Percentiles rank a stretch among this genome's conserved stretches.
Evolutionary conservation across 2,888 invertebrate species (phyloP).

Genomic region (Sepioteuthis lessoniana): DNA sequence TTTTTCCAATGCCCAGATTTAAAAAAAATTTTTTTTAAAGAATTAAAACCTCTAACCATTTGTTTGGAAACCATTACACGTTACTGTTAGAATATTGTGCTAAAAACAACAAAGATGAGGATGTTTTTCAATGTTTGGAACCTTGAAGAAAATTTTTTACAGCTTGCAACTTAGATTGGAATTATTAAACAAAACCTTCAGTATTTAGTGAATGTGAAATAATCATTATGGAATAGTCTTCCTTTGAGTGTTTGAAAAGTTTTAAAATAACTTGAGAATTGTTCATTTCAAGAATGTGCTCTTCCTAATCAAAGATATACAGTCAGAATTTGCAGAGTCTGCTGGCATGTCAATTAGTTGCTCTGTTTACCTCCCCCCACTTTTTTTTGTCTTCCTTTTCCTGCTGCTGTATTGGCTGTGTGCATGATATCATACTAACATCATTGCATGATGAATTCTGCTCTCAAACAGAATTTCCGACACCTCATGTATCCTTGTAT

Average conservation of each 20-base stretch:
- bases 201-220: no score
- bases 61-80: no score
- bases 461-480: not conserved
- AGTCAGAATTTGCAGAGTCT: not conserved
- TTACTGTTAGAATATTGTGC: no score
- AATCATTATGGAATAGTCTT: not conserved
- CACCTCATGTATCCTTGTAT: not conserved
- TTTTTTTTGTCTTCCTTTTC: not conserved
- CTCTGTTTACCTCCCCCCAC: not conserved
- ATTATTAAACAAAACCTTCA: no score
- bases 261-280: not conserved
- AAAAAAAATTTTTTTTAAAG: no score
- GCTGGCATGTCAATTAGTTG: not conserved
- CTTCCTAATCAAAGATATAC: not conserved
- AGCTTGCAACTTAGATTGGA: no score
- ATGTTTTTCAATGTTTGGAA: no score
- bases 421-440: conserved; percentile 2
- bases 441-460: not conserved
- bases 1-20: no score
- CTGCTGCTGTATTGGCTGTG: not conserved
- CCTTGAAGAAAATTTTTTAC: no score
- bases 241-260: not conserved
- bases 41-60: no score
- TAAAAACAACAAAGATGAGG: no score
- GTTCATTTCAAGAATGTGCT: not conserved